These are phyloP conservation scores for Subacronicta megacephala DNA, from an alignment of 2,888 invertebrate genomes.

Conservation along the genomic window DNA sequence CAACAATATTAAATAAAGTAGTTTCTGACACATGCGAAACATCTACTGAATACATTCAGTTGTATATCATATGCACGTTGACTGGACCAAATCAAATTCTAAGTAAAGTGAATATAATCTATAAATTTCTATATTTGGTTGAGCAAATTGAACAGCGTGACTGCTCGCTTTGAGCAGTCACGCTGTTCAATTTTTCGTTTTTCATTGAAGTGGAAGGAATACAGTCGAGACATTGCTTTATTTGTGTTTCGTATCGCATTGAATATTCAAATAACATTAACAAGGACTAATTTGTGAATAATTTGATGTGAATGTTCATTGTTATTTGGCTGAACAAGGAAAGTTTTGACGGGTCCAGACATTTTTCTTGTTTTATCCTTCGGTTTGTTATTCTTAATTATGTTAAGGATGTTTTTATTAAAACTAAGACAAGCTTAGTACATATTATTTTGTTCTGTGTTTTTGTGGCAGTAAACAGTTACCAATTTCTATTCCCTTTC, in stretches of 20 bases:
- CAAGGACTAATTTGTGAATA: constrained; percentile 56
- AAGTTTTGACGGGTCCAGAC: constrained; percentile 23
- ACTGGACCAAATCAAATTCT: constrained; percentile 24
- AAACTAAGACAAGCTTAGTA: neutral
- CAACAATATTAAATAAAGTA: neutral
- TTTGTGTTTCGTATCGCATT: constrained; percentile 49
- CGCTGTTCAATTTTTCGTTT: constrained; percentile 56
- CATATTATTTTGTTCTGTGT: no score
- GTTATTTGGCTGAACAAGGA: constrained; percentile 34
- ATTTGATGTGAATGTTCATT: constrained; percentile 48
- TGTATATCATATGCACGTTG: no score
- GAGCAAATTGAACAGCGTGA: constrained; percentile 61
- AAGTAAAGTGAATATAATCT: constrained; percentile 48
- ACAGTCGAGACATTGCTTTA: constrained; percentile 55
- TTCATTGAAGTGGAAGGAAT: constrained; percentile 60
- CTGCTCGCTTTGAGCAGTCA: no score
- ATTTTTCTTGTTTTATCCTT: constrained; percentile 26
- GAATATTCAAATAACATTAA: constrained; percentile 56
- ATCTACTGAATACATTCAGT: no score
- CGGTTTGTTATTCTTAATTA: constrained; percentile 20
- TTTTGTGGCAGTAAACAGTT: no score
- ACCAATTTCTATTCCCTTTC: no score
- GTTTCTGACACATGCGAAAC: no score
- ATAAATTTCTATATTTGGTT: constrained; percentile 58
- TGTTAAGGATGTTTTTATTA: constrained; percentile 38